Percentiles rank a stretch among this genome's conserved stretches.
Evolutionary conservation across 2,888 invertebrate genomes (phyloP).

Genomic region (Ectemnius lituratus): DNA sequence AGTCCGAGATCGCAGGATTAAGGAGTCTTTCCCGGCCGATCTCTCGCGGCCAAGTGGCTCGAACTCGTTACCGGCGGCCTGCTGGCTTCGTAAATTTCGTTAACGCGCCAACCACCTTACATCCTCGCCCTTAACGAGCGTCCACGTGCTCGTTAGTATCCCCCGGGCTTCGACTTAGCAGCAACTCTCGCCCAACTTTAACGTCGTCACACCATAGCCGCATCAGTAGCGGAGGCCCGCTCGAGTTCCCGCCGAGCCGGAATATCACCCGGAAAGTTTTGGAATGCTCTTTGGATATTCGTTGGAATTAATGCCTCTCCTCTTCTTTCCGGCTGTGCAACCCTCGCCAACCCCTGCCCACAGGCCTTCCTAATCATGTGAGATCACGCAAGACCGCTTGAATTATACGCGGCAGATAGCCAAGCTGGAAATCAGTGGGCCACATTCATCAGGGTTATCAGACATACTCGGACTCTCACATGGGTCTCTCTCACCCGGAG

Average conservation of each 20-base stretch:
- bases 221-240: neutral
- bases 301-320: no score
- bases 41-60: conserved; percentile 25
- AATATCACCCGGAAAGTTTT: no score
- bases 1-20: conserved; percentile 41
- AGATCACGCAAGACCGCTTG: conserved; percentile 57
- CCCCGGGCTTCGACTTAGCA: conserved; percentile 36
- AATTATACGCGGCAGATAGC: conserved; percentile 54
- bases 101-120: conserved; percentile 58
- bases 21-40: conserved; percentile 25
- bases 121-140: conserved; percentile 64
- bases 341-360: neutral
- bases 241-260: neutral
- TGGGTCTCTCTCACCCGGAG: neutral
- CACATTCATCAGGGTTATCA: conserved; percentile 61
- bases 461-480: no score
- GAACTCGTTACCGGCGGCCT: conserved; percentile 60
- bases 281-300: no score
- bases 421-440: conserved; percentile 47
- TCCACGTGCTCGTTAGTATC: conserved; percentile 63
- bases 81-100: conserved; percentile 67
- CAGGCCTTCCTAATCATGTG: conserved; percentile 32
- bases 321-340: neutral
- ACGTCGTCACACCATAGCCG: conserved; percentile 37
- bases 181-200: conserved; percentile 50